Conservation (phyloP, 1,140 invertebrate species). For the Conus ventricosus region DNA sequence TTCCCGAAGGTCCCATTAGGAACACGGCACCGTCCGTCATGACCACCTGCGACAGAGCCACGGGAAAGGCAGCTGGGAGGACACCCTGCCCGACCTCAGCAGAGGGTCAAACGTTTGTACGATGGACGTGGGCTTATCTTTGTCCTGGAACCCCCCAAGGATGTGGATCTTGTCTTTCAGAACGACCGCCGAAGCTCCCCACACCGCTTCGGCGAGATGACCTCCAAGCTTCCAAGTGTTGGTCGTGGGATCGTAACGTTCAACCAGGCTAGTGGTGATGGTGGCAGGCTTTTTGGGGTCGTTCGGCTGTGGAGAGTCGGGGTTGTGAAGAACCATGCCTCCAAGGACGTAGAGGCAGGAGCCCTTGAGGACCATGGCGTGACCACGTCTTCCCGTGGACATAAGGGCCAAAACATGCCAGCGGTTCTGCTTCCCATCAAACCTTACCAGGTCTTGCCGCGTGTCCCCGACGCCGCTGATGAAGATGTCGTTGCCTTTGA, state of each 20-base stretch:
- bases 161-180: slow-evolving; percentile 52
- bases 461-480: slow-evolving; percentile 54
- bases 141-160: slow-evolving; percentile 51
- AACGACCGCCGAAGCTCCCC: slow-evolving; percentile 49
- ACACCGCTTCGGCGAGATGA: slow-evolving; percentile 47
- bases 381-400: slow-evolving; percentile 51
- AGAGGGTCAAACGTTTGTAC: slow-evolving; percentile 58
- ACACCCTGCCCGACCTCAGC: slow-evolving; percentile 17
- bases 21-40: slow-evolving; percentile 12
- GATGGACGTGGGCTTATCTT: slow-evolving; percentile 45
- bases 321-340: slow-evolving; percentile 52
- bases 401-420: slow-evolving; percentile 55
- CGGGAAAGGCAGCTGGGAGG: slow-evolving; percentile 39
- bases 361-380: slow-evolving; percentile 52
- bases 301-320: slow-evolving; percentile 19
- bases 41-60: slow-evolving; percentile 35
- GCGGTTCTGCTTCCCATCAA: slow-evolving; percentile 43
- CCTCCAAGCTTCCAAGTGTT: slow-evolving; percentile 53
- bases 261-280: slow-evolving; percentile 48
- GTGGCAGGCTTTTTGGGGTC: slow-evolving; percentile 13
- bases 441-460: slow-evolving; percentile 47
- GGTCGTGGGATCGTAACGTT: slow-evolving; percentile 48
- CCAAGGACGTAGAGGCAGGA: slow-evolving; percentile 52
- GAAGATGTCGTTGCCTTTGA: slow-evolving; percentile 56
- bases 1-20: slow-evolving; percentile 40